Evolutionary conservation across 2,888 invertebrate species (phyloP), one percentile per base, ranked within the genome.

Genomic region (Listrodromus nycthemerus): DNA sequence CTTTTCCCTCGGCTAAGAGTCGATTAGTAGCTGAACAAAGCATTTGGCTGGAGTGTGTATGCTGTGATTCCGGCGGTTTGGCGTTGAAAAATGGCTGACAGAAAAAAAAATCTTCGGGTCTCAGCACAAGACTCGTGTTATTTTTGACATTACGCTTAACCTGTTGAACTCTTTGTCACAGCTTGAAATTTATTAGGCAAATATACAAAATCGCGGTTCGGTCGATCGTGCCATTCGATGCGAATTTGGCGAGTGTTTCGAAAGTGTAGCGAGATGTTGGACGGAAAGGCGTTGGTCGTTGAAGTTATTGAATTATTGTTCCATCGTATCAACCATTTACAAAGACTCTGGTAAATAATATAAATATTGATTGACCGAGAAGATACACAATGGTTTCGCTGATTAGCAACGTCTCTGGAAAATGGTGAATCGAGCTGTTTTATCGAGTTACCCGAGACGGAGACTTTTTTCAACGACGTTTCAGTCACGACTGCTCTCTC

Each of bases 391-490:
- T 55, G 24, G 13, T 24, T 55, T 24, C 24, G 41, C 4, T 55
- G 55, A 55, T 4, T 10, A 55, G 13, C 24, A 21, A 21, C 24
- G 3, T 55, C 24, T 21, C 24, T 24, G 21, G 24, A 55, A 55
- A 55, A 55, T 24, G 1, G 65, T 24, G 21, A 21, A 55, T 55
- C 21, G 24, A 21, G 24, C 4, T 10, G 13, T 55, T 21, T 13
- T 24, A 55, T 13, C 55, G n/a, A 24, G 21, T 24, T n/a, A 50
- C 66, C n/a, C n/a, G 58, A 58, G 73, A 67, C 55, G 13, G 24
- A 70, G 63, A 52, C 70, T 45, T 80, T 80, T 80, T 80, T 74
- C 50, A 80, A 74, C 55, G 73, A 73, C 33, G 30, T 73, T 58
- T 67, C 66, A 80, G 73, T 48, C 24, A 27, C 33, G 50, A 24